Conservation (phyloP, 92 coral and sea anemone species). For the Palythoa grandiflora region DNA sequence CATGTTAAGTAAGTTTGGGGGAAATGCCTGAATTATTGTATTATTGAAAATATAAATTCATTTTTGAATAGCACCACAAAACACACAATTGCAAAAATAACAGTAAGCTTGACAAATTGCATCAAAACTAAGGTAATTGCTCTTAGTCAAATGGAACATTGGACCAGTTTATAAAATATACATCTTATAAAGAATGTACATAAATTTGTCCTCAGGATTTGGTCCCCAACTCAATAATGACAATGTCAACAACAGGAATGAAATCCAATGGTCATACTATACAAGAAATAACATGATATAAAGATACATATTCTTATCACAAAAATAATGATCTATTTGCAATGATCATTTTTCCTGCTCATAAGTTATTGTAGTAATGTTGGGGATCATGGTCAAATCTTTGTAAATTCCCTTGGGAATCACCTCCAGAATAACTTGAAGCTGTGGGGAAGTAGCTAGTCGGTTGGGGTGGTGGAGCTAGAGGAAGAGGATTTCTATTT, state of each 20-base stretch:
- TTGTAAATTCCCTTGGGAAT: slow-evolving; percentile 7
- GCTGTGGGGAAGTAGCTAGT: slow-evolving; percentile 28
- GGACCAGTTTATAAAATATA: slow-evolving; percentile 16
- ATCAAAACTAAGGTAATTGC: slow-evolving; percentile 1
- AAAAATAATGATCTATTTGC: slow-evolving; percentile 14
- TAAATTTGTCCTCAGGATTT: slow-evolving; percentile 21
- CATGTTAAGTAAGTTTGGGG: too few species aligned
- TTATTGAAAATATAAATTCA: too few species aligned
- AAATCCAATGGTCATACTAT: slow-evolving; percentile 13
- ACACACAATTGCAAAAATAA: not conserved
- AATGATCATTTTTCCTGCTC: slow-evolving; percentile 18
- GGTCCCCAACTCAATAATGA: slow-evolving; percentile 13
- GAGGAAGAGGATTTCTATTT: slow-evolving; percentile 27
- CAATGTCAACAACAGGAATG: not conserved
- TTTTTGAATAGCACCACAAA: too few species aligned
- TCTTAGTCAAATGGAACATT: slow-evolving; percentile 11
- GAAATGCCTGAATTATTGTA: too few species aligned
- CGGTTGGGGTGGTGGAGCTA: slow-evolving; percentile 17
- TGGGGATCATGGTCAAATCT: slow-evolving; percentile 10
- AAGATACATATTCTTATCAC: not conserved
- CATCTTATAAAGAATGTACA: not conserved
- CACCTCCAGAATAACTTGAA: slow-evolving; percentile 20
- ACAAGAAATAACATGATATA: slow-evolving; percentile 3
- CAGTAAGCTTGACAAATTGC: not conserved
- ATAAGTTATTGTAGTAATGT: not conserved